phyloP scores from a whole-genome alignment of 2,888 invertebrate species.

The Rotaria sp. region DNA sequence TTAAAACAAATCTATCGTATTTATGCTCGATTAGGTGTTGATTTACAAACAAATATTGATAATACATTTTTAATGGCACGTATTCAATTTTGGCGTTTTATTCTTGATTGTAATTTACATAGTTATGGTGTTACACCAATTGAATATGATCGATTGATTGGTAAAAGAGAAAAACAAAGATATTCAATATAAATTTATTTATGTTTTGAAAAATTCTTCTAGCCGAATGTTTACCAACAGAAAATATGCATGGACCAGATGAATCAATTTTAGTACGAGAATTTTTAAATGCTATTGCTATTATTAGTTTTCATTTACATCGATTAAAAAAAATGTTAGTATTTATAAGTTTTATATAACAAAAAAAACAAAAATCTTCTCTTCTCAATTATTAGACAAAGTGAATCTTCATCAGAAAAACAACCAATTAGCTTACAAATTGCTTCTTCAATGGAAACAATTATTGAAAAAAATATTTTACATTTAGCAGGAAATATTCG shows the following conservation, averaged over 20 bases:
- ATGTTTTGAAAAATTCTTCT: not conserved
- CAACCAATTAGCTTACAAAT: constrained; percentile 49
- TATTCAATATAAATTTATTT: no score
- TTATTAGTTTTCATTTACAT: constrained; percentile 50
- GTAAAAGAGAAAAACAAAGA: constrained; percentile 43
- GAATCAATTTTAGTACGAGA: constrained; percentile 51
- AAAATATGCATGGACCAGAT: constrained; percentile 47
- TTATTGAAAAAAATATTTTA: constrained; percentile 43
- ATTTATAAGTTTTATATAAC: no score
- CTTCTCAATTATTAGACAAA: constrained; percentile 43
- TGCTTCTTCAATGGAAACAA: constrained; percentile 47
- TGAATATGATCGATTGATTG: constrained; percentile 48
- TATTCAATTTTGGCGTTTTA: constrained; percentile 55
- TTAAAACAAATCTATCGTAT: constrained; percentile 51
- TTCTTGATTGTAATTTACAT: constrained; percentile 53
- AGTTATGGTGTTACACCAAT: constrained; percentile 51
- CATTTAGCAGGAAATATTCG: constrained; percentile 43
- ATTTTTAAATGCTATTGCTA: constrained; percentile 52
- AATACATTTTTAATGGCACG: constrained; percentile 54
- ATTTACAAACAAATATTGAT: constrained; percentile 48
- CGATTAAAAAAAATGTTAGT: constrained; percentile 28
- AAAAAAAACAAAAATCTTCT: no score
- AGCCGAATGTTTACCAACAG: constrained; percentile 24
- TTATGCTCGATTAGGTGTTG: constrained; percentile 52
- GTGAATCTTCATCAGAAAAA: constrained; percentile 48